Evolutionary conservation across 2,797 vertebrate species (phyloP).

Genomic region (Arrhamphus sclerolepis): DNA sequence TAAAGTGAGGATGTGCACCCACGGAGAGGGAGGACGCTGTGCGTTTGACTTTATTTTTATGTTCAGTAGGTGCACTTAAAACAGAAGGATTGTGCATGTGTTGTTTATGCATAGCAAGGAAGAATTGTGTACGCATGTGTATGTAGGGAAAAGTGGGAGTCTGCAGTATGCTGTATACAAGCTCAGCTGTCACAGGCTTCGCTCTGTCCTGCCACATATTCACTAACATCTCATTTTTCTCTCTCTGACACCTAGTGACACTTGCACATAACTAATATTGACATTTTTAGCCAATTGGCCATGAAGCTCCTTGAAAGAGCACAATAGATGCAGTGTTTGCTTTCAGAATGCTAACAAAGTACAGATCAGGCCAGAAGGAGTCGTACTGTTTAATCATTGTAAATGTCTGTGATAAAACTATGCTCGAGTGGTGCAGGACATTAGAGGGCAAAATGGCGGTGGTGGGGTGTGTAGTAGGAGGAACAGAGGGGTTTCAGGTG

Average conservation of each 20-base stretch:
- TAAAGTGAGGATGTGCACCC: slow-evolving; percentile 32
- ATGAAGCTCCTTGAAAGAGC: too few relatives aligned
- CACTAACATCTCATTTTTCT: slow-evolving; percentile 12
- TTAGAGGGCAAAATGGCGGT: too few relatives aligned
- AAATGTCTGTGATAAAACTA: too few relatives aligned
- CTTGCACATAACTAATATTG: not conserved
- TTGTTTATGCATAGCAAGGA: slow-evolving; percentile 2
- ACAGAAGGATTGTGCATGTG: slow-evolving; percentile 12
- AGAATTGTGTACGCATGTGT: slow-evolving; percentile 2
- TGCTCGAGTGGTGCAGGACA: too few relatives aligned
- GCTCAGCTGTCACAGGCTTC: slow-evolving; percentile 80
- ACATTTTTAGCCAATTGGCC: too few relatives aligned
- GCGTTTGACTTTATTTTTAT: slow-evolving; percentile 9
- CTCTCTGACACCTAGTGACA: slow-evolving; percentile 2
- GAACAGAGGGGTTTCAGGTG: too few relatives aligned
- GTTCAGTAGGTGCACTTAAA: slow-evolving; percentile 29
- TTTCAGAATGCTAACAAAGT: too few relatives aligned
- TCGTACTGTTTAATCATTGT: too few relatives aligned
- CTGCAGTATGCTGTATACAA: slow-evolving; percentile 33
- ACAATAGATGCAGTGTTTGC: too few relatives aligned
- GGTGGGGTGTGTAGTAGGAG: too few relatives aligned
- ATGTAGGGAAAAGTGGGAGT: not conserved
- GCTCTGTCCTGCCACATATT: slow-evolving; percentile 55
- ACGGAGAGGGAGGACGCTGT: slow-evolving; percentile 7
- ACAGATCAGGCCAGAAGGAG: too few relatives aligned